phyloP scores from a whole-genome alignment of 2,797 vertebrate genomes.

The Chaenodraco wilsoni region DNA sequence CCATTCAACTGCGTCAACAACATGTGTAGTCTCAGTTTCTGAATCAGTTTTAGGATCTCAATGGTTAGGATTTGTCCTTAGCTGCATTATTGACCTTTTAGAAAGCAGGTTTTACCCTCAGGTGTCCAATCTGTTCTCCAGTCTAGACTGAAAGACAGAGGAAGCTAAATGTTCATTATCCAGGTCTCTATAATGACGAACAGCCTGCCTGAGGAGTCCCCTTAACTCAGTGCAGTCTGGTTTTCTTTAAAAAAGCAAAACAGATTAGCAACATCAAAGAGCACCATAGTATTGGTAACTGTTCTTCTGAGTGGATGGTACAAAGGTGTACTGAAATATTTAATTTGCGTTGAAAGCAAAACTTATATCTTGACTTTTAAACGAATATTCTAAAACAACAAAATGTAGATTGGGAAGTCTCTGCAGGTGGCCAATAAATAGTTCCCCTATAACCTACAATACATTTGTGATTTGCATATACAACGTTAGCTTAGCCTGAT shows the following conservation, averaged over 20 bases:
- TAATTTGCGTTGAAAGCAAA: neutral
- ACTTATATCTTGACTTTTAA: neutral
- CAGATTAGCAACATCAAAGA: slow-evolving; percentile 16
- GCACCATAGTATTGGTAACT: neutral
- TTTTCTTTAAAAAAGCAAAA: neutral
- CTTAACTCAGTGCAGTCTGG: neutral
- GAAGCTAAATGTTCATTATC: slow-evolving; percentile 2
- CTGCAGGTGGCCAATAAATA: no score
- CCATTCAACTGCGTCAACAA: slow-evolving; percentile 1
- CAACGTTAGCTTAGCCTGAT: no score
- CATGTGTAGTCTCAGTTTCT: neutral
- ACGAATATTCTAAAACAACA: neutral
- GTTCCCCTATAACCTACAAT: no score
- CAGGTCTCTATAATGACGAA: slow-evolving; percentile 1
- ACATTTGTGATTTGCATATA: no score
- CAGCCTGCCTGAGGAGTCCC: neutral
- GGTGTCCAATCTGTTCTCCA: slow-evolving; percentile 1
- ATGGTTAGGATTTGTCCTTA: neutral
- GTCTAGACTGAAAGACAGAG: slow-evolving; percentile 1
- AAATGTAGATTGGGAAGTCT: no score
- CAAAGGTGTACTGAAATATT: neutral
- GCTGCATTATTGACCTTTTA: slow-evolving; percentile 15
- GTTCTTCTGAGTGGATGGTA: neutral
- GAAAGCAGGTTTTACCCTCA: slow-evolving; percentile 26
- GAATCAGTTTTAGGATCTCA: neutral